Conservation (phyloP, 1,140 invertebrate genomes). For the Propsilocerus akamusi region DNA sequence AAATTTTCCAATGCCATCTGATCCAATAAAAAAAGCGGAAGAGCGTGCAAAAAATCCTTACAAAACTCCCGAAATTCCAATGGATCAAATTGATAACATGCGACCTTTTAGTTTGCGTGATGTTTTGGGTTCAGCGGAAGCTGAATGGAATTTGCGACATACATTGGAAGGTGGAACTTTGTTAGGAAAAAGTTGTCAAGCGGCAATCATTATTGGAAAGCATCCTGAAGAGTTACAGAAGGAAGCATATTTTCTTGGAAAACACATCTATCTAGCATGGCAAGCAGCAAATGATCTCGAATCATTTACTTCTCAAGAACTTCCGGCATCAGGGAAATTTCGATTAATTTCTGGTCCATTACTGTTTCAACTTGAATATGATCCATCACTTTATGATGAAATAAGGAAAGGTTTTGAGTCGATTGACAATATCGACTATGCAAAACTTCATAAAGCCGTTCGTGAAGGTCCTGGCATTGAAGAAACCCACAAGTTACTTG, state of each 20-base stretch:
- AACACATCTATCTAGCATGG: conserved; percentile 75
- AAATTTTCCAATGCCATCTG: conserved; percentile 61
- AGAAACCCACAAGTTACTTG: conserved; percentile 52
- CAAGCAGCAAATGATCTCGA: conserved; percentile 60
- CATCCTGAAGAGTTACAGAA: conserved; percentile 48
- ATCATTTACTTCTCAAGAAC: conserved; percentile 27
- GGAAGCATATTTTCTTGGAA: conserved; percentile 77
- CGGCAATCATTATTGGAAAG: conserved; percentile 62
- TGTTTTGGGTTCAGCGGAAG: conserved; percentile 41
- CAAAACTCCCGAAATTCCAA: conserved; percentile 11
- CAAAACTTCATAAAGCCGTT: conserved; percentile 40
- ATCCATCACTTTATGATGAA: conserved; percentile 46
- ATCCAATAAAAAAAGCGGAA: conserved; percentile 23
- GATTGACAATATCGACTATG: conserved; percentile 57
- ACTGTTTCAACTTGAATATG: conserved; percentile 59
- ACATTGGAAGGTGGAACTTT: conserved; percentile 65
- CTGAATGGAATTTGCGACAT: conserved; percentile 70
- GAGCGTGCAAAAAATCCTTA: conserved; percentile 8
- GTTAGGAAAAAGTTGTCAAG: conserved; percentile 74
- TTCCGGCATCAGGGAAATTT: conserved; percentile 32
- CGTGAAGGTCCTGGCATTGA: conserved; percentile 51
- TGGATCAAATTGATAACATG: conserved; percentile 21
- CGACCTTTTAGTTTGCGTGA: conserved; percentile 35
- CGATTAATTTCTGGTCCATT: conserved; percentile 70
- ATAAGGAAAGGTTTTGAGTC: conserved; percentile 51